Conservation (phyloP, 2,113 vertebrate genomes). For the Onychorhynchus coronatus region DNA sequence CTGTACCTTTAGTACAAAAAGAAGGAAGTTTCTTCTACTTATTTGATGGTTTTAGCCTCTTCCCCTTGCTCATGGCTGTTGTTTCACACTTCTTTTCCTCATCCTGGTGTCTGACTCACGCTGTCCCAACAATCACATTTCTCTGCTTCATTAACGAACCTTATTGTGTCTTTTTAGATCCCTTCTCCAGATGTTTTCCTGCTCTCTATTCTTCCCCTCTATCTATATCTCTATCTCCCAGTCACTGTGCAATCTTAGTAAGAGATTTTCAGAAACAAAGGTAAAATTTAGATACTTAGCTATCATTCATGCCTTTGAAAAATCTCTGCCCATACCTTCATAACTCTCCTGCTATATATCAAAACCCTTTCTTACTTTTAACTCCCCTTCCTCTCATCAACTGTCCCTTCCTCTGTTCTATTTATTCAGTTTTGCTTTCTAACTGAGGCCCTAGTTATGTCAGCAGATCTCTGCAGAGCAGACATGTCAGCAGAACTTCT, state of each 20-base stretch:
- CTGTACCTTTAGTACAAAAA: not conserved
- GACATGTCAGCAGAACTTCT: not conserved
- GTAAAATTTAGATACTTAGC: not conserved
- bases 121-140: not conserved
- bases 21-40: not conserved
- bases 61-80: not conserved
- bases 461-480: not conserved
- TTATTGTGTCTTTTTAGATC: not conserved
- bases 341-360: not conserved
- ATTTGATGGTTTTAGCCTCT: not conserved
- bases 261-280: slow-evolving; percentile 7
- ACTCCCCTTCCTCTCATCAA: not conserved
- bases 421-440: not conserved
- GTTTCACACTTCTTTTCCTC: not conserved
- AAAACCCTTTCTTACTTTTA: not conserved
- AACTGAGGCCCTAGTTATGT: not conserved
- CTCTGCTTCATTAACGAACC: not conserved
- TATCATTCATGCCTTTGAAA: not conserved
- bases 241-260: not conserved
- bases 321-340: not conserved
- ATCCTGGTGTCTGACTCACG: not conserved
- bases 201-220: not conserved
- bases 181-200: not conserved
- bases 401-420: not conserved
- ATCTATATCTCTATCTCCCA: not conserved